Percentiles rank a stretch among this genome's conserved stretches.
Evolutionary conservation across 1,140 invertebrate genomes (phyloP).

Genomic region (Halyomorpha halys): DNA sequence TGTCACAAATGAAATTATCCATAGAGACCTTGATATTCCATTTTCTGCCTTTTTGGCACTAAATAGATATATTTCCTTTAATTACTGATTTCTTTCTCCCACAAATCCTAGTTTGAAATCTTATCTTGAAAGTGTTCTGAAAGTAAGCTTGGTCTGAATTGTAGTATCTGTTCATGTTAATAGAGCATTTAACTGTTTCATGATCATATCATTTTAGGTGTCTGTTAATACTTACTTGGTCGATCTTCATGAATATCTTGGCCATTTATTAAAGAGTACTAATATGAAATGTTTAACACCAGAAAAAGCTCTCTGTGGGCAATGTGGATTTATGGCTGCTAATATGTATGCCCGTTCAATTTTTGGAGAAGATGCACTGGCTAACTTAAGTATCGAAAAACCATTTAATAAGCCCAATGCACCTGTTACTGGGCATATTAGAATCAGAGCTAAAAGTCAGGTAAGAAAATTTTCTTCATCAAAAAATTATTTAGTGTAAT

Average conservation of each 20-base stretch:
- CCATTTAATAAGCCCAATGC: constrained; percentile 75
- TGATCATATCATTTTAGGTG: constrained; percentile 43
- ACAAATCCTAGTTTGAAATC: too few relatives aligned
- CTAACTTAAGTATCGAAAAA: constrained; percentile 97
- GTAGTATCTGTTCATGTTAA: background rate
- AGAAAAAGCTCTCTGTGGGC: constrained; percentile 85
- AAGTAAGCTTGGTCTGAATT: too few relatives aligned
- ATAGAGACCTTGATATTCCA: too few relatives aligned
- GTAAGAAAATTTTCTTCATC: constrained; percentile 41
- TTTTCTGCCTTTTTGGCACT: too few relatives aligned
- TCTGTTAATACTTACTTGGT: constrained; percentile 91
- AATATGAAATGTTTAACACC: constrained; percentile 99
- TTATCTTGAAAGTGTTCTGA: too few relatives aligned
- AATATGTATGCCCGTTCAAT: constrained; percentile 98
- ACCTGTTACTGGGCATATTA: constrained; percentile 89
- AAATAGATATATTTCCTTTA: too few relatives aligned
- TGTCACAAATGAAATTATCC: too few relatives aligned
- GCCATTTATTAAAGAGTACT: constrained; percentile 85
- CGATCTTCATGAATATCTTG: constrained; percentile 85
- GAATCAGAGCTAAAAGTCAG: constrained; percentile 96
- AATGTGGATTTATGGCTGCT: constrained; percentile 98
- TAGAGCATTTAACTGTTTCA: background rate
- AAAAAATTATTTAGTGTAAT: background rate
- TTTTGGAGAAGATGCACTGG: constrained; percentile 97
- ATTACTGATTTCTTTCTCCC: too few relatives aligned